Evolutionary conservation across 2,113 vertebrate species (phyloP).

Genomic region (Sterna hirundo): DNA sequence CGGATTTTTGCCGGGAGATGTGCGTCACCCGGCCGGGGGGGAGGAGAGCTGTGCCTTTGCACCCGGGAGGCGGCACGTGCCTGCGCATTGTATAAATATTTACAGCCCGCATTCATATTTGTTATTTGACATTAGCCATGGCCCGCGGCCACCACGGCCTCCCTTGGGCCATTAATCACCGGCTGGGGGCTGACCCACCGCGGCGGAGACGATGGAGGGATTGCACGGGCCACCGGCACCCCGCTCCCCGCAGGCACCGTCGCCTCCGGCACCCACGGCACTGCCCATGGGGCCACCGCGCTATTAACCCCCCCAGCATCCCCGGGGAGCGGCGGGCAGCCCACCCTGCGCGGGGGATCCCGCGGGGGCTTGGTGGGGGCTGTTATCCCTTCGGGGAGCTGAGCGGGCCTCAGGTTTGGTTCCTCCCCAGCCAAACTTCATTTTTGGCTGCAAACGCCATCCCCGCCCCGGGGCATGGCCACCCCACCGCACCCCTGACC

Average conservation of each 20-base stretch:
- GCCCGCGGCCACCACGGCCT: constrained; percentile 50
- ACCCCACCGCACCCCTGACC: neutral
- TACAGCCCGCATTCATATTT: constrained; percentile 68
- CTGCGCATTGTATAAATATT: constrained; percentile 63
- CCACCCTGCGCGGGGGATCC: neutral
- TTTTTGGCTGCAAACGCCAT: neutral
- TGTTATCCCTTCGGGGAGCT: too few species aligned
- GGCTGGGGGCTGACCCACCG: constrained; percentile 26
- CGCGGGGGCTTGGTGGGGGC: accelerated
- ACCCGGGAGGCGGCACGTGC: constrained; percentile 46
- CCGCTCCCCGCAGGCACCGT: neutral
- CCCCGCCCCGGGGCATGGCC: neutral
- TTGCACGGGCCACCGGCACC: neutral
- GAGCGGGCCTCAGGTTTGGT: neutral
- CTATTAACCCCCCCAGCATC: accelerated
- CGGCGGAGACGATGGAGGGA: neutral
- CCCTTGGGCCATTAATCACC: constrained; percentile 48
- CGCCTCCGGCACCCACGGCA: neutral
- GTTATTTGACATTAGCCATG: constrained; percentile 65
- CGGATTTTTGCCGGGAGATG: neutral
- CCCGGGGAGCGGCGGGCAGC: neutral
- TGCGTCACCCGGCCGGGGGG: neutral
- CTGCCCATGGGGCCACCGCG: accelerated
- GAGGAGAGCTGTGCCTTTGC: constrained; percentile 21
- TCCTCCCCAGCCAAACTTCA: neutral